A percentile compares a stretch with the other conserved stretches of the same genome.
Evolutionary conservation across 2,888 invertebrate species (phyloP).

Genomic region (Scaptomyza flava): DNA sequence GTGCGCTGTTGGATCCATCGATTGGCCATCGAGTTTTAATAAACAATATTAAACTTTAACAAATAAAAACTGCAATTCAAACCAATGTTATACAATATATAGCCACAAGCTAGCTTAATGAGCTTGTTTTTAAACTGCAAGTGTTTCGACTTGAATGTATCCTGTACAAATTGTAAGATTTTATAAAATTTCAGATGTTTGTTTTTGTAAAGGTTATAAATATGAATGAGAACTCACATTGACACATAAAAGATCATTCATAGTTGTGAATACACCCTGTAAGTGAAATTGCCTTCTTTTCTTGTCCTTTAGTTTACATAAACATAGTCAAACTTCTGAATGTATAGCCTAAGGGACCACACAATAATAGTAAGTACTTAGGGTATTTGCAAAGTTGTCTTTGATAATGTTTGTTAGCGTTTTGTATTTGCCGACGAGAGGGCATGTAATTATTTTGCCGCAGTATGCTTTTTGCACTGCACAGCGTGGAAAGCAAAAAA

Average conservation of each 20-base stretch:
- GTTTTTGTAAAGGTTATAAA: too few species aligned
- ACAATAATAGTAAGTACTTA: background rate
- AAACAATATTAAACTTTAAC: background rate
- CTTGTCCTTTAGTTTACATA: too few species aligned
- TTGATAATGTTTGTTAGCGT: slow-evolving; percentile 1
- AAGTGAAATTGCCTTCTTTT: too few species aligned
- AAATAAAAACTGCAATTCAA: background rate
- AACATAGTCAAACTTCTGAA: background rate
- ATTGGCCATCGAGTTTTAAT: background rate
- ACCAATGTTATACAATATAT: background rate
- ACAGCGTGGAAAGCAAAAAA: slow-evolving; percentile 32
- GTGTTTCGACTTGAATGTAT: too few species aligned
- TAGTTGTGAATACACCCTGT: too few species aligned
- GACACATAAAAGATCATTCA: too few species aligned
- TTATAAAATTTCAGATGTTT: too few species aligned
- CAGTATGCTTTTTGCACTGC: slow-evolving; percentile 51
- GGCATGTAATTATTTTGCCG: slow-evolving; percentile 68
- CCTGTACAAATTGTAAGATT: background rate
- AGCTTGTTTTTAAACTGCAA: background rate
- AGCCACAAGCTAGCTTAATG: background rate
- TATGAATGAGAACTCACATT: too few species aligned
- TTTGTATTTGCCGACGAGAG: slow-evolving; percentile 31
- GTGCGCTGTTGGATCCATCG: background rate
- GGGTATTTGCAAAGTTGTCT: slow-evolving; percentile 11
- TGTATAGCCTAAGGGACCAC: background rate